These are phyloP conservation scores for human (Homo sapiens) DNA, from an alignment of 2,113 vertebrate species.

Conservation along the genomic window DNA sequence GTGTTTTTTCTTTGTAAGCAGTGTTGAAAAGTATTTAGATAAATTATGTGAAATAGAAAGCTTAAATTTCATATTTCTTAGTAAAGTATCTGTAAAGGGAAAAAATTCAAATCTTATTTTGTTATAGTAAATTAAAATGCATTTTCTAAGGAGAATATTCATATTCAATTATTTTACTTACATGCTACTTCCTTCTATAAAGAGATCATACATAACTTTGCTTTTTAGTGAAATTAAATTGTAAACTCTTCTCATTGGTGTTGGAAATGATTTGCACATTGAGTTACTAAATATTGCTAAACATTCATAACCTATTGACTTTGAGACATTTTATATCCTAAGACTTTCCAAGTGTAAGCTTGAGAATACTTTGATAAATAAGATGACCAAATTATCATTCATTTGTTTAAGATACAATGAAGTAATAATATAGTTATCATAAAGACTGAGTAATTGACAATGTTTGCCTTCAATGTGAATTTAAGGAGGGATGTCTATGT, in stretches of 20 bases:
- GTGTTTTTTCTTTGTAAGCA: constrained; percentile 34
- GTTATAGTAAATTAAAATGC: background rate
- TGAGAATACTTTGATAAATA: constrained; percentile 5
- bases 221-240: constrained; percentile 42
- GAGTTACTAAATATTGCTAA: constrained; percentile 22
- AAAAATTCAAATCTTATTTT: constrained; percentile 21
- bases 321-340: background rate
- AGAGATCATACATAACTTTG: background rate
- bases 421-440: background rate
- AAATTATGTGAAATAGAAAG: background rate
- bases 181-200: background rate
- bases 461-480: background rate
- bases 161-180: constrained; percentile 40
- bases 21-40: background rate
- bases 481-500: background rate
- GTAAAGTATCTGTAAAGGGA: background rate
- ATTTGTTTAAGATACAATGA: constrained; percentile 9
- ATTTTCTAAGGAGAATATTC: constrained; percentile 24
- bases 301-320: background rate
- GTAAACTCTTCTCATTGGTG: background rate
- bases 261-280: background rate
- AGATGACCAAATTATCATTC: background rate
- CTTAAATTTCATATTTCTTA: background rate
- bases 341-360: background rate
- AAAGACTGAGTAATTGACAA: background rate